Percentiles rank a stretch among this genome's conserved stretches.
phyloP scores from a whole-genome alignment of 2,797 vertebrate species.

The Alca torda region DNA sequence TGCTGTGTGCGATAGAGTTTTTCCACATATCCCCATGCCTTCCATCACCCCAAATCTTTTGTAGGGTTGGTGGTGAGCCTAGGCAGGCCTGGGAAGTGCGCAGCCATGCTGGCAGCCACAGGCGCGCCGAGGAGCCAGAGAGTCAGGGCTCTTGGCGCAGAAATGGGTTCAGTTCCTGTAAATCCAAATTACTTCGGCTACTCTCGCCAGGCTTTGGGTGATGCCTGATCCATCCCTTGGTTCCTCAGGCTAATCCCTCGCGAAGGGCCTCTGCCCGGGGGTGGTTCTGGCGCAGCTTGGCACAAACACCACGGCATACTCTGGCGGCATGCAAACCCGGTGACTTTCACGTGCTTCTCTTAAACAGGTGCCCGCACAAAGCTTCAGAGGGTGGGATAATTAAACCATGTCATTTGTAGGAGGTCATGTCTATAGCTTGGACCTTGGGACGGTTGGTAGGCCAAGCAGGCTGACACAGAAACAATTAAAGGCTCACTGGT shows the following conservation, averaged over 20 bases:
- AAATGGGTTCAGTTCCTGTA: not conserved
- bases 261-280: not conserved
- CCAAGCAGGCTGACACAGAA: not conserved
- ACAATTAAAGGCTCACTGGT: not conserved
- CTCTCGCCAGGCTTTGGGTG: not conserved
- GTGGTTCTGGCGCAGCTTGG: not conserved
- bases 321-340: not conserved
- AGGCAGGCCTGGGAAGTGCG: not conserved
- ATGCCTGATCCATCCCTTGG: not conserved
- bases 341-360: not conserved
- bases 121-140: accelerated
- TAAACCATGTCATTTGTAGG: not conserved
- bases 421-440: not conserved
- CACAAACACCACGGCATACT: accelerated
- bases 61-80: not conserved
- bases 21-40: not conserved
- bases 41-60: not conserved
- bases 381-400: not conserved
- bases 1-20: not conserved
- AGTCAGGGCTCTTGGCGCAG: not conserved
- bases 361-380: constrained; percentile 29
- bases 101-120: not conserved
- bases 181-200: accelerated
- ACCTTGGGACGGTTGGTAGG: not conserved
- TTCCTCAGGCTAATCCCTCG: not conserved